These are phyloP conservation scores for Kryptolebias marmoratus DNA, from an alignment of 2,113 vertebrate genomes.

Conservation along the genomic window DNA sequence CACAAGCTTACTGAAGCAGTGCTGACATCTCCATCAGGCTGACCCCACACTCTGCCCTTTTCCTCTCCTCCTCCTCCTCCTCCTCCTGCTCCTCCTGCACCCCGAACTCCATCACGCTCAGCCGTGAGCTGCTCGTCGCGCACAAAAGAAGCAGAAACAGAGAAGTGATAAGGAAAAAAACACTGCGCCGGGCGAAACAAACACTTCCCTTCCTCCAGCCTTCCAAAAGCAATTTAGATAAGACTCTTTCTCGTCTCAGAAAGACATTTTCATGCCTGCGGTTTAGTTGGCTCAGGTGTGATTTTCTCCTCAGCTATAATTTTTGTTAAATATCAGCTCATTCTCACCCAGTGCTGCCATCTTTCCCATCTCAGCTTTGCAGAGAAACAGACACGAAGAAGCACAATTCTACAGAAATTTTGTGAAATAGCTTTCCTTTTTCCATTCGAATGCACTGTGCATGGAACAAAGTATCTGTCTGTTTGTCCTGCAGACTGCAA, in stretches of 20 bases:
- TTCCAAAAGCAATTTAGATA: slow-evolving; percentile 39
- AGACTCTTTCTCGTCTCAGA: slow-evolving; percentile 19
- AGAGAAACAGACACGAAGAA: neutral
- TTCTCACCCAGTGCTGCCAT: neutral
- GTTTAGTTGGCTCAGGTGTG: slow-evolving; percentile 9
- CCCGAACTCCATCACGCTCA: slow-evolving; percentile 63
- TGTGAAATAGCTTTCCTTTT: too few species aligned
- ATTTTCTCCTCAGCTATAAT: slow-evolving; percentile 4
- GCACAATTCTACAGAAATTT: neutral
- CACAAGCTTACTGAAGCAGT: slow-evolving; percentile 76
- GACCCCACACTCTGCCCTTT: slow-evolving; percentile 69
- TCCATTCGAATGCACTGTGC: too few species aligned
- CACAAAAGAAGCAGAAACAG: slow-evolving; percentile 23
- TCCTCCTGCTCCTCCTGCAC: slow-evolving; percentile 40
- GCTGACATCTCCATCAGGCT: slow-evolving; percentile 78
- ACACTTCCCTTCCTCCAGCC: slow-evolving; percentile 25
- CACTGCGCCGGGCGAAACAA: slow-evolving; percentile 7
- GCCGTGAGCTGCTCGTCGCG: slow-evolving; percentile 26
- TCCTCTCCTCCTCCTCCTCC: slow-evolving; percentile 18
- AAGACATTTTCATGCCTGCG: slow-evolving; percentile 6
- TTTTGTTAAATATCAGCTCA: slow-evolving; percentile 6
- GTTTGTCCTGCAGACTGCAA: too few species aligned
- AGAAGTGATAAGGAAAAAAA: slow-evolving; percentile 3
- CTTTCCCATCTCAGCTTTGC: neutral
- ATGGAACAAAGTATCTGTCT: too few species aligned